Base-by-base conservation (phyloP, 2,888 invertebrate genomes). In the Cryptus armator region DNA sequence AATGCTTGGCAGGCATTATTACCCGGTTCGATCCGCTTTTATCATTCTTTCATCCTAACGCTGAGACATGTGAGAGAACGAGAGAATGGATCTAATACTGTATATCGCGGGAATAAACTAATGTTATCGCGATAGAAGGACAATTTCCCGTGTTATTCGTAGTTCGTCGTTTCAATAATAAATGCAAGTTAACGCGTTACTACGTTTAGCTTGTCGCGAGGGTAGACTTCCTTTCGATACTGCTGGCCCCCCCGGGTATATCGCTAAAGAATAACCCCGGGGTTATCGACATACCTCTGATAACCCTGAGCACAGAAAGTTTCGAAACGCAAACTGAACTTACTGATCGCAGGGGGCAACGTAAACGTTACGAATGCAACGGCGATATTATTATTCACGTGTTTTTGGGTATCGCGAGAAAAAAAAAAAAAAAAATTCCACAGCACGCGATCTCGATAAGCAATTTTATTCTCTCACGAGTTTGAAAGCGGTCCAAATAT, bases 301-400 rank as follows among this genome's bases (percentile, higher is more conserved):
- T 86, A 85, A 79, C 82, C 82, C 64, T 0, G 5, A 51, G 51
- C 56, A 12, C 3, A 46, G 14, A 24, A 29, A 19, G 66, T 86
- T 83, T 74, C 85, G 56, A 83, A 79, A 85, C 37, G 44, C 12
- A 79, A 74, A 29, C 68, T 76, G 71, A 43, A 68, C 80, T 81
- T 70, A 59, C 72, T 74, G 83, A 83, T 83, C 85, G 85, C 85
- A 83, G 85, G 85, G 85, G 85, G 83, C 80, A 83, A 72, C 43
- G 66, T 74, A 67, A 59, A 68, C 48, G 51, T 81, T 72, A 77
- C 67, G 77, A 56, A 83, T 77, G 80, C 85, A 80, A 62, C 81
- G 56, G 48, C 32, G 53, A 46, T 56, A 75, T 76, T 37, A 72
- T 10, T 32, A 19, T 76, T 37, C 6, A 37, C 37, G 9, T 16